Evolutionary conservation across 2,113 vertebrate species (phyloP).

Genomic region (Anoura caudifer): DNA sequence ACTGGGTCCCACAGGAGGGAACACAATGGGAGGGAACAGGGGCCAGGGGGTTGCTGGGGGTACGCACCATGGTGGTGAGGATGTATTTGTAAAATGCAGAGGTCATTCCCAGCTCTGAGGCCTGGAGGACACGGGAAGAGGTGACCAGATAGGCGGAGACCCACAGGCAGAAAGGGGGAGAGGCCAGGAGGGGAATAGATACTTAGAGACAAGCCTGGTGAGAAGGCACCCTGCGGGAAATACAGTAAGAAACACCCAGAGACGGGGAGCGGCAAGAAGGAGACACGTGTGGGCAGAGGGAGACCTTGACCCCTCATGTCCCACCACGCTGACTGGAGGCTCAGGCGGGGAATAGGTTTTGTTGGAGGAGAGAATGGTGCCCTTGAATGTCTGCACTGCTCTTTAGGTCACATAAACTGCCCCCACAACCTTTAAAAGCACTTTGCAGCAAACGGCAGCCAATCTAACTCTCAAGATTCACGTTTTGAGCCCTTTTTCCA

Average conservation of each 20-base stretch:
- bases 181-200: not conserved
- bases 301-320: accelerated
- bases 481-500: not conserved
- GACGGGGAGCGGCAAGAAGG: not conserved
- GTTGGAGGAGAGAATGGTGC: not conserved
- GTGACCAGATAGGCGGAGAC: not conserved
- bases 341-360: not conserved
- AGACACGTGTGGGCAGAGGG: not conserved
- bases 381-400: not conserved
- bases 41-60: accelerated
- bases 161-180: not conserved
- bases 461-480: not conserved
- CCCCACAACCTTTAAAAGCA: not conserved
- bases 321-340: accelerated
- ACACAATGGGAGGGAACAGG: not conserved
- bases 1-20: accelerated
- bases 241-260: not conserved
- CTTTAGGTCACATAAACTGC: not conserved
- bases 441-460: not conserved
- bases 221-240: not conserved
- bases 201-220: conserved; percentile 18
- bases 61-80: conserved; percentile 93
- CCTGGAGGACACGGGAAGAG: conserved; percentile 69
- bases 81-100: conserved; percentile 95
- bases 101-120: conserved; percentile 92